phyloP scores from a whole-genome alignment of 2,797 vertebrate genomes.

The Poeciliopsis presidionis region DNA sequence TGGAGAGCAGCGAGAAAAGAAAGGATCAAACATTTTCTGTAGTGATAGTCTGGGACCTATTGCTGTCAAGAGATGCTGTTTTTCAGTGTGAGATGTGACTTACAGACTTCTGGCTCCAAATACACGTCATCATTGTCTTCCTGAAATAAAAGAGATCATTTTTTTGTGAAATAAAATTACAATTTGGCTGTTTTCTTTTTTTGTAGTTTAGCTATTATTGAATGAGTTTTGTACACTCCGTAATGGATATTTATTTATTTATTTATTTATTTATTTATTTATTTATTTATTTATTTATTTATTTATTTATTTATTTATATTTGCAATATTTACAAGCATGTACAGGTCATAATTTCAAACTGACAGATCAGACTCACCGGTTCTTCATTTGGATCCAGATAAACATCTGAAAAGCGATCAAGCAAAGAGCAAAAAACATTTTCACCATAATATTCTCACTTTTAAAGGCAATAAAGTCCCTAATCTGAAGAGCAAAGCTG shows the following conservation, averaged over 20 bases:
- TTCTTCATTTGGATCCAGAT: slow-evolving; percentile 82
- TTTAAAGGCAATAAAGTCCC: not conserved
- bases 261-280: too few species aligned
- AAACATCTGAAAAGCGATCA: slow-evolving; percentile 75
- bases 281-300: not conserved
- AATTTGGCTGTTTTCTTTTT: not conserved
- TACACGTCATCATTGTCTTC: slow-evolving; percentile 76
- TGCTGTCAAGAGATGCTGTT: not conserved
- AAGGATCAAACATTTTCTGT: not conserved
- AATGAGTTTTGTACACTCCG: not conserved
- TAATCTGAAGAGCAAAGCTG: too few species aligned
- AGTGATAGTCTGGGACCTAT: not conserved
- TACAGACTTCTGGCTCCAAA: slow-evolving; percentile 77
- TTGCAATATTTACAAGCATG: not conserved
- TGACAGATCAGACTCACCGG: slow-evolving; percentile 60
- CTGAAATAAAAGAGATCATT: slow-evolving; percentile 50
- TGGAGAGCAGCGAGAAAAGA: slow-evolving; percentile 31
- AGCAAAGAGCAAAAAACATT: not conserved
- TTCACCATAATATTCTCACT: not conserved
- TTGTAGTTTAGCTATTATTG: not conserved
- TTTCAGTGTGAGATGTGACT: slow-evolving; percentile 1
- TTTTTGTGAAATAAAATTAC: not conserved
- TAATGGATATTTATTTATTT: not conserved
- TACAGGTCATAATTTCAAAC: not conserved
- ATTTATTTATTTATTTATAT: too few species aligned